Percentiles rank a stretch among this genome's conserved stretches.
Evolutionary conservation across 1,140 invertebrate species (phyloP).

Genomic region (fruit fly (Drosophila melanogaster)): Release_6_plus_ISO1_MT NT_037436.4:12424501-12425000

Average conservation of each 20-base stretch:
- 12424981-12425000: conserved; percentile 15
- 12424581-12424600: conserved; percentile 65
- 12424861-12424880: conserved; percentile 83
- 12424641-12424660: conserved; percentile 62
- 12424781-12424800: conserved; percentile 32
- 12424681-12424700: not conserved
- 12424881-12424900: conserved; percentile 69
- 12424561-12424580: conserved; percentile 77
- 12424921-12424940: conserved; percentile 82
- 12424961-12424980: not conserved
- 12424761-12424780: conserved; percentile 18
- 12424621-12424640: conserved; percentile 74
- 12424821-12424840: conserved; percentile 16
- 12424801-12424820: conserved; percentile 37
- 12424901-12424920: conserved; percentile 84
- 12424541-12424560: conserved; percentile 70
- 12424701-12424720: not conserved
- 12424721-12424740: conserved; percentile 24
- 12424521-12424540: conserved; percentile 65
- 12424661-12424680: conserved; percentile 2
- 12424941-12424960: conserved; percentile 54
- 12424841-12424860: conserved; percentile 65
- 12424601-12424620: conserved; percentile 76
- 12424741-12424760: conserved; percentile 9
- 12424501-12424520: conserved; percentile 54